phyloP scores from a whole-genome alignment of 2,797 vertebrate species.

The Eulemur rubriventer region DNA sequence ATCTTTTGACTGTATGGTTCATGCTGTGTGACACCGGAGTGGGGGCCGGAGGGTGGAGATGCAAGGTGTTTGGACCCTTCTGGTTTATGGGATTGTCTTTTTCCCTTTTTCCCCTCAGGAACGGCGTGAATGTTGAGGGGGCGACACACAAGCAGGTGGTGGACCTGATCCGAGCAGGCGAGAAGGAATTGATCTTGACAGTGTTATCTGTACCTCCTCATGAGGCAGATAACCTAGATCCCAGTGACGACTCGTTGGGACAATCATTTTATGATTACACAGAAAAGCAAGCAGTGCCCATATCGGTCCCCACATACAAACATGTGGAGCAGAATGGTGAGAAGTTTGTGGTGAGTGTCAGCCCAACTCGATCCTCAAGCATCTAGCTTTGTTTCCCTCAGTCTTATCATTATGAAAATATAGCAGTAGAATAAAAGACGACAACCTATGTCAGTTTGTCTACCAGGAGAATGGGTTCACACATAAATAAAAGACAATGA shows the following conservation, averaged over 20 bases:
- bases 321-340: constrained; percentile 96
- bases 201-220: constrained; percentile 95
- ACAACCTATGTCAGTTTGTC: not conserved
- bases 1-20: constrained; percentile 49
- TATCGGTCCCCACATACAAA: constrained; percentile 98
- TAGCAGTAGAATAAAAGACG: not conserved
- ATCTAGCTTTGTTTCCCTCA: constrained; percentile 5
- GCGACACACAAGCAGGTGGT: constrained; percentile 99
- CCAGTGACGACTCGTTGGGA: constrained; percentile 92
- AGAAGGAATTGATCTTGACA: constrained; percentile 94
- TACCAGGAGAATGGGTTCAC: not conserved
- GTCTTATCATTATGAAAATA: not conserved
- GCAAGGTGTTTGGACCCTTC: constrained; percentile 46
- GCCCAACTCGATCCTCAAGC: not conserved
- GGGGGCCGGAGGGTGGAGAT: constrained; percentile 63
- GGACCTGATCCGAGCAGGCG: constrained; percentile 96
- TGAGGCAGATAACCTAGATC: constrained; percentile 95
- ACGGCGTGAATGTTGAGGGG: constrained; percentile 96
- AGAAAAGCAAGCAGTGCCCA: constrained; percentile 97
- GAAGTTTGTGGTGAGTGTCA: constrained; percentile 95
- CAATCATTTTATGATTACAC: constrained; percentile 98
- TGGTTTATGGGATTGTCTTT: constrained; percentile 70
- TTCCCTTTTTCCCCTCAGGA: constrained; percentile 85
- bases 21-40: constrained; percentile 21
- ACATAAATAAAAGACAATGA: not conserved